Base-by-base conservation (phyloP, 1,140 invertebrate genomes). In the Gryllus bimaculatus region DNA sequence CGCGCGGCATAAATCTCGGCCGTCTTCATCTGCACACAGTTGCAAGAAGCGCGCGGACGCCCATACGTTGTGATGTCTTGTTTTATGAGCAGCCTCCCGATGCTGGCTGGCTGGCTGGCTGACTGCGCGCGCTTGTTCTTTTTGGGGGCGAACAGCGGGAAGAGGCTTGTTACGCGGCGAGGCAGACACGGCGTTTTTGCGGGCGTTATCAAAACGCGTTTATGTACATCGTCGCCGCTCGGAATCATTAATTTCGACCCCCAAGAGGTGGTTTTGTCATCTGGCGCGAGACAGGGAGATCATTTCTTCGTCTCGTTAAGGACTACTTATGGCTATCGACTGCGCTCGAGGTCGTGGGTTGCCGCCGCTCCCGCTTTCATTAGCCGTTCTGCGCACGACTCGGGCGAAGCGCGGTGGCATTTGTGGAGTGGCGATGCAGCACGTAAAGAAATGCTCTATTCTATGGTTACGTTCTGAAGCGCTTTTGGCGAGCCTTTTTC, bases 61-160 rank as follows among this genome's bases (percentile, higher is more conserved):
- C 54, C 54, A 66, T 66, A 66, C 54, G 54, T 66, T 66, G 54
- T 66, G 54, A 66, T 66, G 54, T 66, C 54, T 66, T 66, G 54
- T 66, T 66, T 66, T 66, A 66, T 66, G 54, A 66, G 54, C 54
- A 66, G 18, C 54, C 54, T 66, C 18, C 54, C 54, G 54, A 66
- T 7, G 10, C 18, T 7, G 10, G 10, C 54, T 66, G 10, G 18
- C 18, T 54, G 8, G 8, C 15, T 54, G 15, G 15, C 8, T 8
- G 8, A 54, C 15, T 3, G 10, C 18, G 10, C 18, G 10, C 18
- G 10, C 18, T 66, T 66, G 10, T 66, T 66, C 54, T 10, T 66
- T 66, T 66, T 66, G 54, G 54, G 10, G 10, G 10, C 54, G 54
- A 66, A 66, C 54, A 66, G 54, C 18, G 54, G 54, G 54, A 66